phyloP scores from a whole-genome alignment of 1,140 invertebrate species.

The Drosophila pectinifera region DNA sequence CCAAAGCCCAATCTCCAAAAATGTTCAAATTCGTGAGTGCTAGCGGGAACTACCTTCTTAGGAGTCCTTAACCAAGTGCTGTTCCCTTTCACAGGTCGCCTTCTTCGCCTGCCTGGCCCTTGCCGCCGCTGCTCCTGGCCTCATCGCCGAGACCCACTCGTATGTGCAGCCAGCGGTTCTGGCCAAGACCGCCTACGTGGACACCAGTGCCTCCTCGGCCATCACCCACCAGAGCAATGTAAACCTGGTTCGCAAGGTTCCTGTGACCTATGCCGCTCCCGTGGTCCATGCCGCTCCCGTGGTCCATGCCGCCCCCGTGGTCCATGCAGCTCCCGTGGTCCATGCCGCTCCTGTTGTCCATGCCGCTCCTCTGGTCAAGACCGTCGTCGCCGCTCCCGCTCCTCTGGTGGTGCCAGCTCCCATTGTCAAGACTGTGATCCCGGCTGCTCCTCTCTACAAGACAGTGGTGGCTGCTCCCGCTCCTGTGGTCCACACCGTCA shows the following conservation, averaged over 20 bases:
- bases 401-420: constrained; percentile 58
- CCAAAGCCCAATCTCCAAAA: constrained; percentile 42
- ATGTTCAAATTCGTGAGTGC: constrained; percentile 83
- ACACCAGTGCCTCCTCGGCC: constrained; percentile 78
- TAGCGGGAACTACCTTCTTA: neutral
- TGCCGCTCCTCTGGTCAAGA: constrained; percentile 55
- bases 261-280: constrained; percentile 60
- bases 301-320: constrained; percentile 51
- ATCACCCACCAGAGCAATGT: constrained; percentile 86
- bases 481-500: constrained; percentile 59
- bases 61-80: neutral
- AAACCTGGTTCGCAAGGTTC: constrained; percentile 74
- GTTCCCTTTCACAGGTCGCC: constrained; percentile 44
- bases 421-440: constrained; percentile 41
- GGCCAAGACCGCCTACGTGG: constrained; percentile 71
- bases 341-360: constrained; percentile 52
- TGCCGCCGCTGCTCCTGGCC: constrained; percentile 72
- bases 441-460: constrained; percentile 48
- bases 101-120: constrained; percentile 73
- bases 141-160: constrained; percentile 69
- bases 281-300: constrained; percentile 51
- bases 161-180: constrained; percentile 72
- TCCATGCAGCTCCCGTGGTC: constrained; percentile 32
- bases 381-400: constrained; percentile 59
- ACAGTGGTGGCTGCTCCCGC: constrained; percentile 59